A percentile compares a stretch with the other conserved stretches of the same genome.
Evolutionary conservation across 1,140 invertebrate species (phyloP).

Genomic region (Marisa cornuarietis): DNA sequence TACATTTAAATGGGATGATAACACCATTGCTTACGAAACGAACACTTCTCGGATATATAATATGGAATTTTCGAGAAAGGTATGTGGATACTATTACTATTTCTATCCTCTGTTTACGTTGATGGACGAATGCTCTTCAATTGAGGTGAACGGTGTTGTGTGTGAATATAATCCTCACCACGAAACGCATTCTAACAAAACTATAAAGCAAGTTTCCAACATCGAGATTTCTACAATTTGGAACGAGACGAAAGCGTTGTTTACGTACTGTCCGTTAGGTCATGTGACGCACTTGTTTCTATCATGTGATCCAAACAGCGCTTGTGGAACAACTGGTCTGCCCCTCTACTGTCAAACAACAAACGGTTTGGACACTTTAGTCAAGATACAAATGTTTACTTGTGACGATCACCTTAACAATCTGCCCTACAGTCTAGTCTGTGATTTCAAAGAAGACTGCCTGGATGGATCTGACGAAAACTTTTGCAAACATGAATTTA

Average conservation of each 20-base stretch:
- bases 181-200: background rate
- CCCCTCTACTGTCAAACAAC: background rate
- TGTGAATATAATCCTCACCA: background rate
- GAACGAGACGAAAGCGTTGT: background rate
- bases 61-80: background rate
- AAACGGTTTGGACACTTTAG: too few relatives aligned
- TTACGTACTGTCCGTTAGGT: background rate
- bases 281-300: slow-evolving; percentile 9
- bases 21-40: background rate
- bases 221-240: background rate
- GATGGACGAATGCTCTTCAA: background rate
- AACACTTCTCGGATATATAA: background rate
- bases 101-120: background rate
- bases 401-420: background rate
- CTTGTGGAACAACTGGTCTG: background rate
- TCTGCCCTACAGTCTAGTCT: slow-evolving; percentile 7
- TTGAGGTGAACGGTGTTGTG: background rate
- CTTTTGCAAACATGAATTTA: background rate
- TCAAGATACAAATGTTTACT: background rate
- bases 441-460: slow-evolving; percentile 19
- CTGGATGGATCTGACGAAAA: slow-evolving; percentile 13
- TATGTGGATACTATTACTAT: background rate
- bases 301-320: slow-evolving; percentile 6
- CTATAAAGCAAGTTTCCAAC: background rate
- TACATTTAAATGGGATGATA: slow-evolving; percentile 10